A percentile compares a stretch with the other conserved stretches of the same genome.
Conservation (phyloP, 1,140 invertebrate genomes). For the Bathynomus jamesi region DNA sequence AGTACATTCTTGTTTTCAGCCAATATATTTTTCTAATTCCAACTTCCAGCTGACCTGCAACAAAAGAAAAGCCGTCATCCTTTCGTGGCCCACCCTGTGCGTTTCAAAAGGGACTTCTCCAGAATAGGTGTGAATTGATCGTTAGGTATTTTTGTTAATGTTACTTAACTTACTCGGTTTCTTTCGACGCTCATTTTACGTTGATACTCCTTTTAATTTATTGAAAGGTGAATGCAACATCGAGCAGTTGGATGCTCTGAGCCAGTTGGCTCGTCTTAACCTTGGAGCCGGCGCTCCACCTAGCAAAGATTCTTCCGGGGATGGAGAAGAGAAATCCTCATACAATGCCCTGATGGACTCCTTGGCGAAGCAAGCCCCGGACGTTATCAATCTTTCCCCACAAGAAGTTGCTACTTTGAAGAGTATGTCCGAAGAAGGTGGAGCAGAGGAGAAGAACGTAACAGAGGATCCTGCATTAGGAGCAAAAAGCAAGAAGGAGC, state of each 20-base stretch:
- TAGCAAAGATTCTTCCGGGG: background rate
- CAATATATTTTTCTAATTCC: too few relatives aligned
- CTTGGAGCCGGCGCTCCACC: background rate
- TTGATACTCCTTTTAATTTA: background rate
- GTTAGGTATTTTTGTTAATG: too few relatives aligned
- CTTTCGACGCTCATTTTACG: too few relatives aligned
- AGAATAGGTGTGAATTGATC: too few relatives aligned
- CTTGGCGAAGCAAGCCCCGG: background rate
- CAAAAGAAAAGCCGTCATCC: too few relatives aligned
- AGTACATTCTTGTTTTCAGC: too few relatives aligned
- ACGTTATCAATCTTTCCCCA: slow-evolving; percentile 14
- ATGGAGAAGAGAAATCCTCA: background rate
- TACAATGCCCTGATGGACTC: background rate
- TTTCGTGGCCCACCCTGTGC: too few relatives aligned
- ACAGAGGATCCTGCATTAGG: slow-evolving; percentile 6
- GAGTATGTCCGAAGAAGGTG: background rate
- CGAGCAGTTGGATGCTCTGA: background rate
- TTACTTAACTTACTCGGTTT: too few relatives aligned
- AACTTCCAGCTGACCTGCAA: too few relatives aligned
- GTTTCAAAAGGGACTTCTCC: too few relatives aligned
- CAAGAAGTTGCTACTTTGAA: slow-evolving; percentile 4
- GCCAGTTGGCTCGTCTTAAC: background rate
- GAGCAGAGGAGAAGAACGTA: slow-evolving; percentile 3
- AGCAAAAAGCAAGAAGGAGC: slow-evolving; percentile 5
- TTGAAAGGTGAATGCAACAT: background rate